Evolutionary conservation across 1,140 invertebrate species (phyloP).

Genomic region (Acromyrmex charruanus): DNA sequence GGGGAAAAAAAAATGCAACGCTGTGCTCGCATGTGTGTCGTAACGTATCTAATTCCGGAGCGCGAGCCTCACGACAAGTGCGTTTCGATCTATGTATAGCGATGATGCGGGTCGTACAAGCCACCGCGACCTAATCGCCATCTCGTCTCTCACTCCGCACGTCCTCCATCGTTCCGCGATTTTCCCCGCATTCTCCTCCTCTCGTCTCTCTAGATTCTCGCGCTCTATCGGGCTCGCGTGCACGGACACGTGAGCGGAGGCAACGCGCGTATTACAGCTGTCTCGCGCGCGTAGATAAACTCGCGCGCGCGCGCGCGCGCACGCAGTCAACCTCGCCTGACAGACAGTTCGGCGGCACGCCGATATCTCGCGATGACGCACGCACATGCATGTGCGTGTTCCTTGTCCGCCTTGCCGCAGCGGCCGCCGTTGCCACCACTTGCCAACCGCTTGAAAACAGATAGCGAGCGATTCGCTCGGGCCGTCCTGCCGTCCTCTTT

Average conservation of each 20-base stretch:
- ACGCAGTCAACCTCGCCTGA: slow-evolving; percentile 46
- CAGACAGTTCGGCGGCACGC: slow-evolving; percentile 65
- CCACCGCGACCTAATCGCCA: slow-evolving; percentile 54
- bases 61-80: slow-evolving; percentile 34
- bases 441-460: slow-evolving; percentile 18
- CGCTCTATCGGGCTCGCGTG: slow-evolving; percentile 35
- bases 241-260: slow-evolving; percentile 42
- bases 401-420: not conserved
- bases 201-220: slow-evolving; percentile 18
- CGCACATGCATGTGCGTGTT: slow-evolving; percentile 41
- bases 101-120: slow-evolving; percentile 58
- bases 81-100: slow-evolving; percentile 65
- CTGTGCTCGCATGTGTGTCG: slow-evolving; percentile 6
- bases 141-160: not conserved
- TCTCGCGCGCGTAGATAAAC: slow-evolving; percentile 38
- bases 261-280: slow-evolving; percentile 26
- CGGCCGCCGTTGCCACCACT: not conserved
- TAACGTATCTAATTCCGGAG: slow-evolving; percentile 55
- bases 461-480: slow-evolving; percentile 43
- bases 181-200: not conserved
- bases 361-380: slow-evolving; percentile 62
- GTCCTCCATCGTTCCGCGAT: slow-evolving; percentile 6
- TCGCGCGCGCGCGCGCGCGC: not conserved
- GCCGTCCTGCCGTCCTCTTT: not conserved
- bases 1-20: slow-evolving; percentile 15